These are phyloP conservation scores for Drosophila buzzatii DNA, from an alignment of 2,888 invertebrate genomes.

Conservation along the genomic window DNA sequence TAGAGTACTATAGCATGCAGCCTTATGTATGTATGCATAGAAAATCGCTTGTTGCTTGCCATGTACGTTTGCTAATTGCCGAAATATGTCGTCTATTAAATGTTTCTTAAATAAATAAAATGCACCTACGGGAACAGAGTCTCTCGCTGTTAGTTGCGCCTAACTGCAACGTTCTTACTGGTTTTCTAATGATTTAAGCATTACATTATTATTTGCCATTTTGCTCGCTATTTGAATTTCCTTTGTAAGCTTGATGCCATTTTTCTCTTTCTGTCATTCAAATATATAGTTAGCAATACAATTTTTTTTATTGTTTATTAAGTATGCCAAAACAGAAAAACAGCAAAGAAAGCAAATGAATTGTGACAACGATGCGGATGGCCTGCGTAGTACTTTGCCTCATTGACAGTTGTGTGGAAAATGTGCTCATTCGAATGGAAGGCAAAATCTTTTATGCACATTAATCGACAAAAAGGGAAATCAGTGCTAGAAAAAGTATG, in stretches of 20 bases:
- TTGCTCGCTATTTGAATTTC: slow-evolving; percentile 33
- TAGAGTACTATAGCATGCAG: no score
- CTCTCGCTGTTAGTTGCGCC: no score
- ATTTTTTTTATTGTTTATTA: slow-evolving; percentile 66
- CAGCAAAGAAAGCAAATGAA: slow-evolving; percentile 56
- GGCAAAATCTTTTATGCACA: slow-evolving; percentile 81
- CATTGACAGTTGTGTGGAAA: slow-evolving; percentile 81
- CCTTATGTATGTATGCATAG: no score
- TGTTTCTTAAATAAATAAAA: no score
- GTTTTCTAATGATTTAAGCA: slow-evolving; percentile 26
- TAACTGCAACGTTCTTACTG: no score
- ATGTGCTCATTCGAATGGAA: slow-evolving; percentile 79
- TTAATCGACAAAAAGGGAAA: slow-evolving; percentile 80
- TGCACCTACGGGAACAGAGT: no score
- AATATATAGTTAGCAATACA: slow-evolving; percentile 45
- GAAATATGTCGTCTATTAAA: no score
- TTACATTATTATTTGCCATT: slow-evolving; percentile 19
- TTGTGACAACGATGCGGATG: slow-evolving; percentile 60
- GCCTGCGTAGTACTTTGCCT: slow-evolving; percentile 48
- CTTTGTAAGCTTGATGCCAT: slow-evolving; percentile 43
- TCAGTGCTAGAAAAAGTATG: slow-evolving; percentile 73
- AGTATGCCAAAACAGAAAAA: slow-evolving; percentile 51
- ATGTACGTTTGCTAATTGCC: no score
- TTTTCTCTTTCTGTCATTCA: slow-evolving; percentile 27
- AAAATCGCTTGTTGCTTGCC: no score